These are phyloP conservation scores for Spisula solida DNA, from an alignment of 2,888 invertebrate species.

Conservation along the genomic window DNA sequence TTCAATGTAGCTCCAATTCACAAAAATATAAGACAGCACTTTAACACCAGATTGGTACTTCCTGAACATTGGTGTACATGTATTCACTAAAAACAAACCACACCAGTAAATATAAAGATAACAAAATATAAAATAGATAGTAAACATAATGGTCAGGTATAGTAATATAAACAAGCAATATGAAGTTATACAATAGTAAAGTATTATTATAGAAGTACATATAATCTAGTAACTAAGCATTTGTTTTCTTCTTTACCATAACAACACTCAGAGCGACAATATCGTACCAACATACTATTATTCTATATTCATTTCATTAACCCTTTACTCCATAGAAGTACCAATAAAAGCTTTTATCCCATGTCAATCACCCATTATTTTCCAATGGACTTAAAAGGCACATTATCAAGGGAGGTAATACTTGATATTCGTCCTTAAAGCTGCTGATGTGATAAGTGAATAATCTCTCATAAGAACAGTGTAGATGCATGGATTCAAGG, in stretches of 20 bases:
- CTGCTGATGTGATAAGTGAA: no score
- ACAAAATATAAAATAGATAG: not conserved
- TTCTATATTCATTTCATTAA: not conserved
- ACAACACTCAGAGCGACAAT: not conserved
- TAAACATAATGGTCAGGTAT: not conserved
- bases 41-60: not conserved
- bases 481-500: no score
- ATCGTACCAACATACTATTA: not conserved
- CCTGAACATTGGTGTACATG: not conserved
- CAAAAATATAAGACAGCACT: not conserved
- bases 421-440: no score
- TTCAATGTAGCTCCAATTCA: not conserved
- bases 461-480: no score
- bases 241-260: not conserved
- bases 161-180: not conserved
- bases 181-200: not conserved
- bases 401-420: no score
- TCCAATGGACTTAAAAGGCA: no score
- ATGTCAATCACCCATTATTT: no score
- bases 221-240: not conserved
- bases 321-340: not conserved
- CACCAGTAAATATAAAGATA: not conserved
- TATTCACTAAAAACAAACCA: not conserved
- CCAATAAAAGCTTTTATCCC: not conserved
- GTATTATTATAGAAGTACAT: not conserved